Conservation (phyloP, 2,797 vertebrate species). For the Sebastes vulpes region DNA sequence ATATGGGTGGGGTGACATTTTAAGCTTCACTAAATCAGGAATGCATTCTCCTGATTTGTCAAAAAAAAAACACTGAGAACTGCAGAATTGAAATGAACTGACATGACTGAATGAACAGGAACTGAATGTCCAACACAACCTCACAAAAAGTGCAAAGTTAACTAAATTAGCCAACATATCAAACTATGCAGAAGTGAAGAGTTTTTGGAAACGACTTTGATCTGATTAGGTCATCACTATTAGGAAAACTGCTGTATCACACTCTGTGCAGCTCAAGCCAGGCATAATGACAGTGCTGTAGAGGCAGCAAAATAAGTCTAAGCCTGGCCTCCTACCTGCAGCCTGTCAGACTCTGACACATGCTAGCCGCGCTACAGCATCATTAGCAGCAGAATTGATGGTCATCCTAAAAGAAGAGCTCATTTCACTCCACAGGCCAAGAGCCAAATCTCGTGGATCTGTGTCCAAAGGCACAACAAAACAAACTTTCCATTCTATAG, state of each 20-base stretch:
- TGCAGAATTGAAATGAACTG: neutral
- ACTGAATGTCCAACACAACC: neutral
- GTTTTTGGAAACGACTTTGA: constrained; percentile 16
- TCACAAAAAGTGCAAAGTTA: neutral
- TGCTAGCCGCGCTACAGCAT: constrained; percentile 45
- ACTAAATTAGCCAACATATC: neutral
- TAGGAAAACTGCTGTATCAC: constrained; percentile 35
- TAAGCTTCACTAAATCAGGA: neutral
- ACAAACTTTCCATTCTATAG: neutral
- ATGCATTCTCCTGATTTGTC: neutral
- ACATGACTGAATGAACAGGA: neutral
- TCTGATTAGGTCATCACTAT: constrained; percentile 10
- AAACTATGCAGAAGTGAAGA: neutral
- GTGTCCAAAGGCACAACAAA: constrained; percentile 20
- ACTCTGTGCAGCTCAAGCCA: constrained; percentile 7
- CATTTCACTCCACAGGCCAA: constrained; percentile 39
- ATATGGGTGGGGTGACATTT: neutral
- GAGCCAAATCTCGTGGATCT: constrained; percentile 8
- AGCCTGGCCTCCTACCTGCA: constrained; percentile 38
- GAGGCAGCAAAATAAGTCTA: constrained; percentile 31
- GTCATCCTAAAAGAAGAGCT: constrained; percentile 37
- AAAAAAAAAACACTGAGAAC: neutral
- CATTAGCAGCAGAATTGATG: constrained; percentile 68
- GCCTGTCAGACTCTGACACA: constrained; percentile 40
- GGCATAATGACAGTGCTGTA: constrained; percentile 11